Conservation (phyloP, 53 echinoderm and acorn worm genomes). For the Henricia sp. region DNA sequence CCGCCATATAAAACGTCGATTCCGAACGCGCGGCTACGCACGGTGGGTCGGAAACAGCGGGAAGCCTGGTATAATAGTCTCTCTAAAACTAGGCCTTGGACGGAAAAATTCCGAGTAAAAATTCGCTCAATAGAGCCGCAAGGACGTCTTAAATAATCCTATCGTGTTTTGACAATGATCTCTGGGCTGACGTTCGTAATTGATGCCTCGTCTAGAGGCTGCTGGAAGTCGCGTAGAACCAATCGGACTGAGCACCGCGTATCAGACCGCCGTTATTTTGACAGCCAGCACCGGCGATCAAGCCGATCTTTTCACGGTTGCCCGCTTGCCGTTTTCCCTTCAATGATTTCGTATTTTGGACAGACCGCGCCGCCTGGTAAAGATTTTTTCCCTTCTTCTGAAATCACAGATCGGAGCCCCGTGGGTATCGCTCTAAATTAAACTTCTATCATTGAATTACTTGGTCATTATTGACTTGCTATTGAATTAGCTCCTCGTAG, state of each 20-base stretch:
- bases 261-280: constrained; percentile 57
- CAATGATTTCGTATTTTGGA: not conserved
- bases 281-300: constrained; percentile 49
- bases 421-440: constrained; percentile 54
- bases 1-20: constrained; percentile 50
- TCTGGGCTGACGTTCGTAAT: not conserved
- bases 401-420: not conserved
- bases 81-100: constrained; percentile 20
- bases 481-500: constrained; percentile 54
- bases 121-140: constrained; percentile 40
- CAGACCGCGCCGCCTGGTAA: not conserved
- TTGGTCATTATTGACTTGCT: constrained; percentile 55
- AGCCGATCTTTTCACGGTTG: not conserved
- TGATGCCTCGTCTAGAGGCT: constrained; percentile 25
- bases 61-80: constrained; percentile 56
- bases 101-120: not conserved
- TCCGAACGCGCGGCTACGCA: constrained; percentile 17
- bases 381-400: not conserved
- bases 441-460: constrained; percentile 57
- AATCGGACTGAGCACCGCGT: constrained; percentile 26
- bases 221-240: constrained; percentile 3
- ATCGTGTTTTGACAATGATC: constrained; percentile 58
- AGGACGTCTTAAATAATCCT: constrained; percentile 49
- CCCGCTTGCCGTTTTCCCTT: not conserved
- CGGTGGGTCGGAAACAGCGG: constrained; percentile 31